Percentiles rank a stretch among this genome's conserved stretches.
phyloP scores from a whole-genome alignment of 2,113 vertebrate species.

The Gobio gobio region DNA sequence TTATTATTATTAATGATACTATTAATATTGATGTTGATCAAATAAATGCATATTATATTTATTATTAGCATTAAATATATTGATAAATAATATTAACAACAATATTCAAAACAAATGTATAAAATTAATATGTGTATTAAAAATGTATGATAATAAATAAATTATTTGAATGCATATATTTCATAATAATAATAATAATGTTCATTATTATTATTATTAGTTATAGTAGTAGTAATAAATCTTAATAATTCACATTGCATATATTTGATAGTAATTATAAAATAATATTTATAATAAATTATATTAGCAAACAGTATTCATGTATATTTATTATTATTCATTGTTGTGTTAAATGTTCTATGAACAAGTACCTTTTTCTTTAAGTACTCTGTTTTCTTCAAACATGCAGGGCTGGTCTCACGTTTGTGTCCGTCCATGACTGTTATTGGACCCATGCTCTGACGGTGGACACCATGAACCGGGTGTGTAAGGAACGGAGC shows the following conservation, averaged over 20 bases:
- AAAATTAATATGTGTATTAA: too few relatives aligned
- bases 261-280: not conserved
- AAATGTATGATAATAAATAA: too few relatives aligned
- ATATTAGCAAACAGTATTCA: not conserved
- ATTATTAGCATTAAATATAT: not conserved
- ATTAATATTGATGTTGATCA: too few relatives aligned
- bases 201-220: not conserved
- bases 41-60: not conserved
- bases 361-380: too few relatives aligned
- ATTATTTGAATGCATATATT: too few relatives aligned
- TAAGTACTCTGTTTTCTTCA: not conserved
- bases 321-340: not conserved
- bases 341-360: not conserved
- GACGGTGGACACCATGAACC: slow-evolving; percentile 90
- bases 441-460: slow-evolving; percentile 96
- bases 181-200: too few relatives aligned
- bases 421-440: slow-evolving; percentile 94
- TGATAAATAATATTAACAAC: not conserved
- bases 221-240: not conserved
- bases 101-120: too few relatives aligned
- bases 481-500: slow-evolving; percentile 73
- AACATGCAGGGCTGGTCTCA: slow-evolving; percentile 82
- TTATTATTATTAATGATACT: not conserved
- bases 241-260: not conserved
- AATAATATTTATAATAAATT: not conserved